A percentile compares a stretch with the other conserved stretches of the same genome.
Conservation (phyloP, 2,888 invertebrate genomes). For the Netelia virgata region DNA sequence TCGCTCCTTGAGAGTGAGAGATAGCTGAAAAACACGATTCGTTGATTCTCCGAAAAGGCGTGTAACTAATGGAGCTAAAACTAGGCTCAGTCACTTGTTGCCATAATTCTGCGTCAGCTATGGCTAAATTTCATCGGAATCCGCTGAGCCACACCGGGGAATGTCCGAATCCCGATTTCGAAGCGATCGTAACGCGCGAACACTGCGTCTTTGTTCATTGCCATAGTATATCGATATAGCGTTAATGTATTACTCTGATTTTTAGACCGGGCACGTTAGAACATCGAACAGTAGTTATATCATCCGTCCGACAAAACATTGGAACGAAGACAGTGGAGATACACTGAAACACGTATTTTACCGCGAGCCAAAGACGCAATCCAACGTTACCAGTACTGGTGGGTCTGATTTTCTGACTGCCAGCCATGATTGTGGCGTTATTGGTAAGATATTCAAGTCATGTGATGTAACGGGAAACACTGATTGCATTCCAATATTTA, state of each 20-base stretch:
- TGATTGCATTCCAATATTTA: neutral
- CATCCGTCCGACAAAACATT: constrained; percentile 88
- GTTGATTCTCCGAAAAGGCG: neutral
- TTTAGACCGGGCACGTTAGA: constrained; percentile 89
- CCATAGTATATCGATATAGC: too few relatives aligned
- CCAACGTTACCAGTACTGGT: constrained; percentile 67
- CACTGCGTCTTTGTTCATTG: too few relatives aligned
- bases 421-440: constrained; percentile 78
- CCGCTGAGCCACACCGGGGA: too few relatives aligned
- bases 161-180: neutral
- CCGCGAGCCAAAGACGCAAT: constrained; percentile 70
- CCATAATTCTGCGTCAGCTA: neutral
- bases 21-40: too few relatives aligned
- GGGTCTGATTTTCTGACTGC: constrained; percentile 62
- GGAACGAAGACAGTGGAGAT: constrained; percentile 79
- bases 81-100: neutral
- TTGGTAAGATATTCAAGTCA: constrained; percentile 75
- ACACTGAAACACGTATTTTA: constrained; percentile 81
- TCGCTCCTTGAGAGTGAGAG: too few relatives aligned
- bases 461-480: neutral
- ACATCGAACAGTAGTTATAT: constrained; percentile 89
- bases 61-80: neutral
- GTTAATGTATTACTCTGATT: neutral
- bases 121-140: too few relatives aligned
- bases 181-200: too few relatives aligned